Evolutionary conservation across 2,888 invertebrate species (phyloP), one percentile per base, ranked within the genome.

Genomic region (Biston betularia): DNA sequence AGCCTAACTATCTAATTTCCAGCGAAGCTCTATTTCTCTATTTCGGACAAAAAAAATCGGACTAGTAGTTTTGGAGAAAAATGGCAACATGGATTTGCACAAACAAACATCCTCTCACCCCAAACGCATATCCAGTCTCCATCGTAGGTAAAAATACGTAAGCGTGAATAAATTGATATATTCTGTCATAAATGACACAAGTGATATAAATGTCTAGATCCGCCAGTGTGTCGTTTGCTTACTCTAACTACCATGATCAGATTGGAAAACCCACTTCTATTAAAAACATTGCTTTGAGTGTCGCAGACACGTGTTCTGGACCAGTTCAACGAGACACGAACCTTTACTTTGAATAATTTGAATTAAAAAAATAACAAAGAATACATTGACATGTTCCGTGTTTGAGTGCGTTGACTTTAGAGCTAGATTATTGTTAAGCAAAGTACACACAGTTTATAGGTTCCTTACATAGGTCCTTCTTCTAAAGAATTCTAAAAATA

Each of bases 211-310:
- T 50, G 7, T 14, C n/a, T 8, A 50, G 48, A 70, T 68, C 60
- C 65, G 53, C 45, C 46, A 62, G 53, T 42, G 35, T 38, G 55
- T 15, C 34, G 24, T 24, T n/a, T 35, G 35, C 54, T 45, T 49
- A 58, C 56, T 55, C 52, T 33, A 24, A 24, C 50, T 40, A 64
- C 55, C 33, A 63, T 63, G 53, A 38, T 71, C 69, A 44, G 63
- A 52, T 69, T 67, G 84, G 82, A 74, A 84, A 86, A 84, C 78
- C 84, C 85, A 71, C 65, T 59, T 71, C 74, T 75, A 78, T 76
- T 76, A 74, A 77, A 79, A 65, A 44, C 46, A 40, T 34, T 65
- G 55, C 45, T 59, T 55, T 52, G 56, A 6, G 10, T 63, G 60
- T 71, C 55, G 60, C 69, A 64, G 68, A 63, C 70, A 63, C 71